Percentiles rank a stretch among this genome's conserved stretches.
These are phyloP conservation scores for Drosophila algonquin DNA, from an alignment of 2,888 invertebrate species.

Conservation along the genomic window DNA sequence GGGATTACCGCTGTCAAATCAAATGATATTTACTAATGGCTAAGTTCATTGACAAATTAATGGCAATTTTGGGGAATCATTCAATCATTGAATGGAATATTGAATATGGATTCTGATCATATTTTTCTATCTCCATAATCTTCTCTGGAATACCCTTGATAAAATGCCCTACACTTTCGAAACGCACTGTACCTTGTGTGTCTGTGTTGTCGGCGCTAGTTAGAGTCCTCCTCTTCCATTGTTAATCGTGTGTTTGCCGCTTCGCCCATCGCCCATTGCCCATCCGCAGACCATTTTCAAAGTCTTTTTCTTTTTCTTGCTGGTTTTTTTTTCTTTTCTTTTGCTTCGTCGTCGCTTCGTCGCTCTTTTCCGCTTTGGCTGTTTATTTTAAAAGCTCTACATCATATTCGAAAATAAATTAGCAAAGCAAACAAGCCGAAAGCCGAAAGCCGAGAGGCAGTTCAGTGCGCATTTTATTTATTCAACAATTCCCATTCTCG, in stretches of 20 bases:
- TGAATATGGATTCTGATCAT: too few relatives aligned
- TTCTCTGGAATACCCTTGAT: too few relatives aligned
- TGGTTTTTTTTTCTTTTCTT: constrained; percentile 11
- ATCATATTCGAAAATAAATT: constrained; percentile 78
- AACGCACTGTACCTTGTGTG: constrained; percentile 18
- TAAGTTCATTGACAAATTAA: too few relatives aligned
- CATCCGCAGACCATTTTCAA: constrained; percentile 29
- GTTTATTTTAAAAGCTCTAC: constrained; percentile 78
- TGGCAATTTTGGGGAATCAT: too few relatives aligned
- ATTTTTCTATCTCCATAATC: too few relatives aligned
- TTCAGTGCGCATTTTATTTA: constrained; percentile 53
- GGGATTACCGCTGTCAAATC: too few relatives aligned
- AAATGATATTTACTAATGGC: too few relatives aligned
- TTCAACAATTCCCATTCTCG: constrained; percentile 33
- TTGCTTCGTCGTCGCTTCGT: constrained; percentile 17
- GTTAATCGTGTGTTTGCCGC: constrained; percentile 24
- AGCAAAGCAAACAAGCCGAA: constrained; percentile 67
- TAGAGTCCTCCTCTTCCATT: constrained; percentile 18
- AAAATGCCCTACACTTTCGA: neutral
- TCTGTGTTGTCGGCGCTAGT: constrained; percentile 8
- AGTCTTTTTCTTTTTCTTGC: constrained; percentile 11
- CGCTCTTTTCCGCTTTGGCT: constrained; percentile 17
- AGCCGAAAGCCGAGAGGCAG: constrained; percentile 58
- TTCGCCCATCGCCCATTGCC: neutral
- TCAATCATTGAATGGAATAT: too few relatives aligned